Evolutionary conservation across 2,113 vertebrate genomes (phyloP), one percentile per base, ranked within the genome.

Genomic region (Pleuronectes platessa): DNA sequence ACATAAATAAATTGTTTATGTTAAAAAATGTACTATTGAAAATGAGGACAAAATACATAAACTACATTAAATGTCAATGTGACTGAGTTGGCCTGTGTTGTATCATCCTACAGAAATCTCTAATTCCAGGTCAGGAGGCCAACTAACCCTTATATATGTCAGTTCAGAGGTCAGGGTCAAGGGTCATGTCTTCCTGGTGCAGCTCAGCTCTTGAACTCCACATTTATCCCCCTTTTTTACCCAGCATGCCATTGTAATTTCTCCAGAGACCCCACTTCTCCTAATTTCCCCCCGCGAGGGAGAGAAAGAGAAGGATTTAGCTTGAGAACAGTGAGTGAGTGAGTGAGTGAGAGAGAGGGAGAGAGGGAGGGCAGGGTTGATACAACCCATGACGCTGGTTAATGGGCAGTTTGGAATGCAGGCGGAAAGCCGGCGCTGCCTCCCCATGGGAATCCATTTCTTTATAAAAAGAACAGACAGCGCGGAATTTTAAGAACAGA

Each of bases 331-430:
- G 51, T 42, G 47, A 51, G 47, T 2, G 47, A 81, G 72, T 64
- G 69, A 40, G 15, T 7, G 18, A 17, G 45, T 1, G 42, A 1
- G 42, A 71, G 45, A 51, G 51, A 68, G 74, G 61, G 76, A 84
- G 64, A 21, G 66, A 63, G 58, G 56, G 73, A 81, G 80, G 82
- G 79, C 76, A 81, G 81, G 72, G 82, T 81, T 85, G 86, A 90
- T 86, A 72, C 76, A 89, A 86, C 85, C 81, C 89, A 42, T 91
- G 86, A 90, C 68, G 85, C 83, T 87, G 82, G 77, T 90, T 94
- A 91, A 93, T 83, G 81, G 88, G 82, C 89, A 90, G 88, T 71
- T 79, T 82, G 90, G 89, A 91, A 92, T 92, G 91, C 78, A 74
- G 63, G 77, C 51, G 56, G 89, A 91, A 91, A 92, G 90, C 78